These are phyloP conservation scores for Xestia ashworthii DNA, from an alignment of 2,888 invertebrate genomes.

Conservation along the genomic window DNA sequence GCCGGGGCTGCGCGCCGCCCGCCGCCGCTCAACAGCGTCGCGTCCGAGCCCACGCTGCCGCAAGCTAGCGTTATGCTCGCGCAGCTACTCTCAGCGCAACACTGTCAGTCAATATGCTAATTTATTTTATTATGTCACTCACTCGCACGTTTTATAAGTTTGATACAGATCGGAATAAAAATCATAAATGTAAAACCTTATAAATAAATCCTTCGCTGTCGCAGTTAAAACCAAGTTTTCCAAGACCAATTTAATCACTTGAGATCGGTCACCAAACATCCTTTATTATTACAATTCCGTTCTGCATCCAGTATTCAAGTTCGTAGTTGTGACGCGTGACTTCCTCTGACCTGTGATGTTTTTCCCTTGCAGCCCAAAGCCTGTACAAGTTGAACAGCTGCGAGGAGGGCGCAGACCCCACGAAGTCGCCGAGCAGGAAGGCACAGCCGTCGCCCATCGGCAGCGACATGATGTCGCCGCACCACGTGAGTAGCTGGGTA, in stretches of 20 bases:
- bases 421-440: conserved; percentile 84
- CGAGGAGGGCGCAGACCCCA: conserved; percentile 83
- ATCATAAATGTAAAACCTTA: neutral
- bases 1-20: conserved; percentile 77
- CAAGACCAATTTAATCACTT: neutral
- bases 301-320: conserved; percentile 23
- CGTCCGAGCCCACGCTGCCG: conserved; percentile 94
- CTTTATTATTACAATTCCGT: conserved; percentile 13
- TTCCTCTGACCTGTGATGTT: conserved; percentile 16
- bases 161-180: conserved; percentile 24
- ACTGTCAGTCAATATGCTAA: conserved; percentile 89
- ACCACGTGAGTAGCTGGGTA: conserved; percentile 77
- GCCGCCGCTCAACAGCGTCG: conserved; percentile 93
- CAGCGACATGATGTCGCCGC: conserved; percentile 88
- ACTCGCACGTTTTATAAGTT: conserved; percentile 33
- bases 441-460: conserved; percentile 86
- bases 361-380: conserved; percentile 84
- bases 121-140: conserved; percentile 51
- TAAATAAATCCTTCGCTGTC: neutral
- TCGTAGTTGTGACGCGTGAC: conserved; percentile 9
- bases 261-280: neutral
- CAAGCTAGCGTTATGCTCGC: conserved; percentile 95
- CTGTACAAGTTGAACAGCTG: conserved; percentile 88
- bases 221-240: neutral
- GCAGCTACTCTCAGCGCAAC: conserved; percentile 93